A percentile compares a stretch with the other conserved stretches of the same genome.
Evolutionary conservation across 2,113 vertebrate species (phyloP).

Genomic region (Regulus satrapa): DNA sequence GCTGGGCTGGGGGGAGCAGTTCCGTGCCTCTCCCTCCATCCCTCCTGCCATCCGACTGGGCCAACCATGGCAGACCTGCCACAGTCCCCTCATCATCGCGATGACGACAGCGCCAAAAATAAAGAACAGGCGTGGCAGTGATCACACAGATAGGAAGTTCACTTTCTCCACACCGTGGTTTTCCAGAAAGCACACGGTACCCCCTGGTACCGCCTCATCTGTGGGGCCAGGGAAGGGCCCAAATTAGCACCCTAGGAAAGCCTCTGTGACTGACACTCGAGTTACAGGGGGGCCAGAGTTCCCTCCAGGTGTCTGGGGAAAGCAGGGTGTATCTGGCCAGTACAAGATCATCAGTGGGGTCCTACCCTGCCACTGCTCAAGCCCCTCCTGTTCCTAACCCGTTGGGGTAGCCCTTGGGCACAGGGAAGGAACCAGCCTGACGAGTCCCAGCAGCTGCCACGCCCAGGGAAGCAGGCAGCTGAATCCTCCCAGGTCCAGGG

Average conservation of each 20-base stretch:
- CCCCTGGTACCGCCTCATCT: accelerated
- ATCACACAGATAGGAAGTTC: neutral
- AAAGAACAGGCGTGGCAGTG: neutral
- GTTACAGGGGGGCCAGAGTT: neutral
- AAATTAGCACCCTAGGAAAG: neutral
- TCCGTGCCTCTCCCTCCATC: neutral
- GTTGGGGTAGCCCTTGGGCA: neutral
- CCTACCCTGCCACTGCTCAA: neutral
- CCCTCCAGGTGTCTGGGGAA: neutral
- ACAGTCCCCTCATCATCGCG: accelerated
- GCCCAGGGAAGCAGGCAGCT: neutral
- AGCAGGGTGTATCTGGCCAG: accelerated
- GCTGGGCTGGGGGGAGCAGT: neutral
- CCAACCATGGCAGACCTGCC: neutral
- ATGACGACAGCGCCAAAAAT: neutral
- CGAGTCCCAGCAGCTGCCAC: neutral
- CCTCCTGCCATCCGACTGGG: neutral
- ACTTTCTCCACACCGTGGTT: neutral
- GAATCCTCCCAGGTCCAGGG: neutral
- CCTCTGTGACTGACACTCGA: neutral
- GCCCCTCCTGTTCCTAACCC: neutral
- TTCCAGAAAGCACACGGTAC: neutral
- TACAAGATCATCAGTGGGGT: accelerated
- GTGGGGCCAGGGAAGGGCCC: neutral
- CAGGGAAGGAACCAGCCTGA: neutral